A percentile compares a stretch with the other conserved stretches of the same genome.
These are phyloP conservation scores for Drosophila peninsularis DNA, from an alignment of 2,888 invertebrate genomes.

Conservation along the genomic window DNA sequence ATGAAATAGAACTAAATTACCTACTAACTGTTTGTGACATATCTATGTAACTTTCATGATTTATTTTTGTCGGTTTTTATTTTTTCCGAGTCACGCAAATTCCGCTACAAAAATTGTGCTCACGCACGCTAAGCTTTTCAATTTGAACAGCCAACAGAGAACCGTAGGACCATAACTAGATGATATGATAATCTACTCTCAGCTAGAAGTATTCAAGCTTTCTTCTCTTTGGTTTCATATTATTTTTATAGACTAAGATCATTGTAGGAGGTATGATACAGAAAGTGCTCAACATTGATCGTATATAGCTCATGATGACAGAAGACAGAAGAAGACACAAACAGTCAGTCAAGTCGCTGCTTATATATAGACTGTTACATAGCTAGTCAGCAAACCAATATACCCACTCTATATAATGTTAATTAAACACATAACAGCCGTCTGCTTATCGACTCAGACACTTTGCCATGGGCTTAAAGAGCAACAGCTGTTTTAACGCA, in stretches of 20 bases:
- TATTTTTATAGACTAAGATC: too few relatives aligned
- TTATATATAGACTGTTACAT: neutral
- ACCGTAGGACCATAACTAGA: too few relatives aligned
- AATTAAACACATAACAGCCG: slow-evolving; percentile 24
- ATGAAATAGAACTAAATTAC: slow-evolving; percentile 32
- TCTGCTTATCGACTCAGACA: slow-evolving; percentile 22
- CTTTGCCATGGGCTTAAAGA: slow-evolving; percentile 10
- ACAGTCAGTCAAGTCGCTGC: neutral
- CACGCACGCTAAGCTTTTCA: slow-evolving; percentile 23
- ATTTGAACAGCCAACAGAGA: neutral
- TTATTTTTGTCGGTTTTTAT: slow-evolving; percentile 3
- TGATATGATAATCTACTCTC: neutral
- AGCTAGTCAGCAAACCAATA: neutral
- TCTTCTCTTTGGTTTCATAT: neutral
- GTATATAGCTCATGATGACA: neutral
- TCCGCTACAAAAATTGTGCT: slow-evolving; percentile 16
- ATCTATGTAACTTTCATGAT: slow-evolving; percentile 1
- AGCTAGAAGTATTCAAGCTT: neutral
- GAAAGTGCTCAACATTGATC: neutral
- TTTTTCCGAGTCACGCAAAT: slow-evolving; percentile 42
- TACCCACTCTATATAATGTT: neutral
- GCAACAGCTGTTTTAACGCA: slow-evolving; percentile 47
- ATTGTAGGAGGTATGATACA: neutral
- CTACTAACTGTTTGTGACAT: slow-evolving; percentile 43
- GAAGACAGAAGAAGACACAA: neutral